These are phyloP conservation scores for Gobiocypris rarus DNA, from an alignment of 2,113 vertebrate species.

Conservation along the genomic window DNA sequence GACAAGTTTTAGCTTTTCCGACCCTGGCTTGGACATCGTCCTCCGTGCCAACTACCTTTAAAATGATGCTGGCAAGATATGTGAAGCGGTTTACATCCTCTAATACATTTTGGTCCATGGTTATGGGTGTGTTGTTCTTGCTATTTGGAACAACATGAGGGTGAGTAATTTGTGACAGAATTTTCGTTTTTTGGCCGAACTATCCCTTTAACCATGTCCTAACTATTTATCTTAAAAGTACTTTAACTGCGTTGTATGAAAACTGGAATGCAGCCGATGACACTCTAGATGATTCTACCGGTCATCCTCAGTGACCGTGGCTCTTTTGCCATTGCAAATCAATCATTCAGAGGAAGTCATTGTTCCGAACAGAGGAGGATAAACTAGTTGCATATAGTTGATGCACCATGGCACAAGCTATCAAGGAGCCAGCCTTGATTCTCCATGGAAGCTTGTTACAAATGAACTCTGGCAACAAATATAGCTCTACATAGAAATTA, in stretches of 20 bases:
- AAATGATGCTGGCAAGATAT: too few relatives aligned
- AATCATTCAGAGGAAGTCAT: constrained; percentile 3
- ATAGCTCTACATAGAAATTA: constrained; percentile 57
- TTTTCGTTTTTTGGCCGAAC: too few relatives aligned
- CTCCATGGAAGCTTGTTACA: constrained; percentile 58
- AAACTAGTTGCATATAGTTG: constrained; percentile 43
- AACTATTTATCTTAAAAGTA: not conserved
- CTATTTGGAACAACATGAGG: too few relatives aligned
- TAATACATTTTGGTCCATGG: too few relatives aligned
- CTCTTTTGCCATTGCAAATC: constrained; percentile 2
- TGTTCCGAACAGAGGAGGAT: constrained; percentile 17
- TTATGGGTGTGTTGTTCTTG: too few relatives aligned
- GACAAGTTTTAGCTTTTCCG: too few relatives aligned
- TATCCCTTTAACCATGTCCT: not conserved
- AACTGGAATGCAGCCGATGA: not conserved
- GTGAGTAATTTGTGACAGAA: too few relatives aligned
- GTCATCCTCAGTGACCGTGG: not conserved
- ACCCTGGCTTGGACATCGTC: too few relatives aligned
- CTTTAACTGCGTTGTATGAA: not conserved
- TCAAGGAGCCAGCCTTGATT: constrained; percentile 66
- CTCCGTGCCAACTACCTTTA: too few relatives aligned
- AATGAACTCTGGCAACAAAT: constrained; percentile 62
- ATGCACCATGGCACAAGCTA: constrained; percentile 58
- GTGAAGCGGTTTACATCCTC: too few relatives aligned
- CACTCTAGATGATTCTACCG: too few relatives aligned